phyloP scores from a whole-genome alignment of 2,797 vertebrate species.

The Sciurus carolinensis region DNA sequence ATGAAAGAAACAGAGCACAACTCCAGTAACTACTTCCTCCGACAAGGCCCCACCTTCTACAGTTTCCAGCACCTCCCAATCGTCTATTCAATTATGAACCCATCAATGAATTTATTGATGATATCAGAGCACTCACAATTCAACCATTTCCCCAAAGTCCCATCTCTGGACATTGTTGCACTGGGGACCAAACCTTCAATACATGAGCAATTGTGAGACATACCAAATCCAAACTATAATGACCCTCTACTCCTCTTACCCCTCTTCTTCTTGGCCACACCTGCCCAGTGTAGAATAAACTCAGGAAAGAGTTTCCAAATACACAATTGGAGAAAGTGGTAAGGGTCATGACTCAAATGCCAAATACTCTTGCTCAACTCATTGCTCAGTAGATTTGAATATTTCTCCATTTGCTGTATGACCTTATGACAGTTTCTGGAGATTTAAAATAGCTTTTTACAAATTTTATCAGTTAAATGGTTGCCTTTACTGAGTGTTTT shows the following conservation, averaged over 20 bases:
- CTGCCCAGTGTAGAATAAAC: not conserved
- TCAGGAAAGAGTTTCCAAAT: not conserved
- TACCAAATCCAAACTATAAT: not conserved
- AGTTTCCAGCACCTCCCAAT: not conserved
- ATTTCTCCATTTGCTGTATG: constrained; percentile 18
- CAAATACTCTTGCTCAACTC: not conserved
- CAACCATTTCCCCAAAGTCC: not conserved
- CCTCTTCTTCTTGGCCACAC: not conserved
- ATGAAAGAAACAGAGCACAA: not conserved
- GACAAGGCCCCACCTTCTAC: not conserved
- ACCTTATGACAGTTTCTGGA: constrained; percentile 13
- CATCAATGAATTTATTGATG: not conserved
- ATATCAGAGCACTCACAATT: not conserved
- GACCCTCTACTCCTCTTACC: fast-evolving
- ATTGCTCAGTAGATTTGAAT: not conserved
- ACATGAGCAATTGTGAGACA: not conserved
- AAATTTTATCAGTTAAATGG: constrained; percentile 26
- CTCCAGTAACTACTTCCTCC: not conserved
- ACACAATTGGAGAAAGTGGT: not conserved
- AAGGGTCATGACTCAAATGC: not conserved
- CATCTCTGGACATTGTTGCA: not conserved
- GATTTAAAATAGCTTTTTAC: not conserved
- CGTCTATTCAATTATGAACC: no score
- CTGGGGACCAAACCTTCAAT: not conserved
- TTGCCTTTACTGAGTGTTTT: not conserved